Base-by-base conservation (phyloP, 2,113 vertebrate species). In the Menura novaehollandiae region DNA sequence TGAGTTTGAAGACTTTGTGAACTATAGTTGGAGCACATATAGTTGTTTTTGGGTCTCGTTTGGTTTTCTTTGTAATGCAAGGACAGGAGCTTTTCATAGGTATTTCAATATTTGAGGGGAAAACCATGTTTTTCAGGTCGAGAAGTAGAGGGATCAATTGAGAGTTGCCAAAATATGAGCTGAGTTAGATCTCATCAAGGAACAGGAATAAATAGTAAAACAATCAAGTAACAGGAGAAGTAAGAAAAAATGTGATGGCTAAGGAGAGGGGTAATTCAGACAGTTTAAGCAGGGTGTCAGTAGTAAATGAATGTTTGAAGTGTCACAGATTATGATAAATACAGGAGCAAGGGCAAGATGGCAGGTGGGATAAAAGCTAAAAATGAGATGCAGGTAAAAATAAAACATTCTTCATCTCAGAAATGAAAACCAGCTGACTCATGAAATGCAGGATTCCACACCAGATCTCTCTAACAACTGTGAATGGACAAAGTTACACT, bases 41-140 rank as follows among this genome's bases (percentile, higher is more conserved):
- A 90, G 90, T 92, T 93, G 75, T 43, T 93, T 87, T 95, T 91
- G 93, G 91, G 89, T 72, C 93, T 86, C 5, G 0, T 74, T 95
- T 81, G 56, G 84, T 93, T 96, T 96, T 92, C 89, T 95, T 93
- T 96, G 85, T 84, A 95, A 95, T 55, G 51, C 59, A 86, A 49
- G 3, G 43, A 93, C 30, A 83, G 93, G 89, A 90, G 78, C 63
- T 94, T 94, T 88, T 63, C 56, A 6, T 43, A 94, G 93, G 79
- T 77, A 88, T 93, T 95, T 88, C 88, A 93, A 21, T 88, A 80
- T 93, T 88, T 51, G 85, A 92, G 81, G 47, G 68, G 28, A 88
- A 94, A 93, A 32, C 14, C 49, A 11, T 30, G n/a, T 64, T 91
- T 92, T 95, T 85, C 74, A 87, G 91, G 87, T 82, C 84, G 91